phyloP scores from a whole-genome alignment of 2,888 invertebrate species.

The Anagyrus pseudococci region DNA sequence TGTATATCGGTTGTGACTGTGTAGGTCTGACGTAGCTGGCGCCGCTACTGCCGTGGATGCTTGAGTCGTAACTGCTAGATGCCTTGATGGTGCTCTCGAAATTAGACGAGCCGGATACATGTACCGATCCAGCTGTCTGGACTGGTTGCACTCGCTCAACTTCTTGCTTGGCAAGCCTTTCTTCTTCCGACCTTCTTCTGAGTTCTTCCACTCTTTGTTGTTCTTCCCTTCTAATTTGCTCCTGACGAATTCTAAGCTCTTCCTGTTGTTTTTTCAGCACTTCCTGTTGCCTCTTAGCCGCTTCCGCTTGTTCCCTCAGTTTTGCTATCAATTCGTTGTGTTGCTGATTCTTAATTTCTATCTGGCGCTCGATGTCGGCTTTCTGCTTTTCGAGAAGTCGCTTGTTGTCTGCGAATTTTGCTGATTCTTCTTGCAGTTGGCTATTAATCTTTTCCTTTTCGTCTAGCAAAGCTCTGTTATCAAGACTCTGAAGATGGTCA shows the following conservation, averaged over 20 bases:
- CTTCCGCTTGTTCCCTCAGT: too few relatives aligned
- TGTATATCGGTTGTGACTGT: neutral
- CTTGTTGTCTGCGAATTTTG: neutral
- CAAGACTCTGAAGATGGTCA: too few relatives aligned
- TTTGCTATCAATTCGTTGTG: too few relatives aligned
- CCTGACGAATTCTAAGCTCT: too few relatives aligned
- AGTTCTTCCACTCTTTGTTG: conserved; percentile 9
- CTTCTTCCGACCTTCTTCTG: neutral
- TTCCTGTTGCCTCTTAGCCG: too few relatives aligned
- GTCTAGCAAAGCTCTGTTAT: too few relatives aligned
- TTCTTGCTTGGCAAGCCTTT: too few relatives aligned
- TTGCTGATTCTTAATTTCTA: too few relatives aligned
- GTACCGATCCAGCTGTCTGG: too few relatives aligned
- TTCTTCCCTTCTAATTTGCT: neutral
- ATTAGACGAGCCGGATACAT: neutral
- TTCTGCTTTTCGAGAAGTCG: conserved; percentile 18
- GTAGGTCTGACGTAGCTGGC: neutral
- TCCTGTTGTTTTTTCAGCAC: conserved; percentile 3
- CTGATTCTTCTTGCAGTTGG: too few relatives aligned
- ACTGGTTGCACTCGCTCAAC: too few relatives aligned
- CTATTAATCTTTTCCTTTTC: too few relatives aligned
- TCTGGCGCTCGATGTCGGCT: neutral
- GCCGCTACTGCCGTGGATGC: neutral
- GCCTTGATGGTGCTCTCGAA: neutral
- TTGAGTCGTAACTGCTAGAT: neutral